phyloP scores from a whole-genome alignment of 1,140 invertebrate genomes.

The Pseudomyrmex flavicornis region DNA sequence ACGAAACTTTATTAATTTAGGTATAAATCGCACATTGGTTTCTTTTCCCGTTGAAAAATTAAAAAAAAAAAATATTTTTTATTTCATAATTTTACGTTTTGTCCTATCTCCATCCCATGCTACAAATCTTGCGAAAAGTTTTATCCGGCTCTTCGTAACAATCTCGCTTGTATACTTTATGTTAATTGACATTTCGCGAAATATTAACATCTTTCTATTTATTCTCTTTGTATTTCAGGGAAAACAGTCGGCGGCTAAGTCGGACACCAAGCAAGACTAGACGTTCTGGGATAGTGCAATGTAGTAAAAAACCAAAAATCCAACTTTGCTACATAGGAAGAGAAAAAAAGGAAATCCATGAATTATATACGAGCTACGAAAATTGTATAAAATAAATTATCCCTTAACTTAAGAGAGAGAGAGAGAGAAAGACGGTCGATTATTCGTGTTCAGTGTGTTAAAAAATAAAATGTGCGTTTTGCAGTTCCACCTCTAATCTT shows the following conservation, averaged over 20 bases:
- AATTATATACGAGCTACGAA: neutral
- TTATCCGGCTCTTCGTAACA: neutral
- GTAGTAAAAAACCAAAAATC: conserved; percentile 3
- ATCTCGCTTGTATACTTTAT: neutral
- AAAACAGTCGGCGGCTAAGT: conserved; percentile 27
- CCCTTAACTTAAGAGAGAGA: no score
- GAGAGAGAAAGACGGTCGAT: no score
- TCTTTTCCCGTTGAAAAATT: no score
- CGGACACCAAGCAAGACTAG: conserved; percentile 36
- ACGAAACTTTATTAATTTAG: conserved; percentile 33
- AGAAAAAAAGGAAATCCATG: neutral
- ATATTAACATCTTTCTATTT: neutral
- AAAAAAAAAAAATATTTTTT: no score
- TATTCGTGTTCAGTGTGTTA: no score
- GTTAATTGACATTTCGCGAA: neutral
- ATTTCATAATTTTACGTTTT: no score
- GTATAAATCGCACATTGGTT: neutral
- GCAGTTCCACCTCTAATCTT: no score
- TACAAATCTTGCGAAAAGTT: neutral
- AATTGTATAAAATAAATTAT: conserved; percentile 26
- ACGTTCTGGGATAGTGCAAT: neutral
- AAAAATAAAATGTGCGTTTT: no score
- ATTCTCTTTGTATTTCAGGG: conserved; percentile 50
- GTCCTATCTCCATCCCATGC: no score
- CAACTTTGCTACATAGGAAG: neutral